These are phyloP conservation scores for Antheraea pernyi DNA, from an alignment of 1,140 invertebrate genomes.

Conservation along the genomic window DNA sequence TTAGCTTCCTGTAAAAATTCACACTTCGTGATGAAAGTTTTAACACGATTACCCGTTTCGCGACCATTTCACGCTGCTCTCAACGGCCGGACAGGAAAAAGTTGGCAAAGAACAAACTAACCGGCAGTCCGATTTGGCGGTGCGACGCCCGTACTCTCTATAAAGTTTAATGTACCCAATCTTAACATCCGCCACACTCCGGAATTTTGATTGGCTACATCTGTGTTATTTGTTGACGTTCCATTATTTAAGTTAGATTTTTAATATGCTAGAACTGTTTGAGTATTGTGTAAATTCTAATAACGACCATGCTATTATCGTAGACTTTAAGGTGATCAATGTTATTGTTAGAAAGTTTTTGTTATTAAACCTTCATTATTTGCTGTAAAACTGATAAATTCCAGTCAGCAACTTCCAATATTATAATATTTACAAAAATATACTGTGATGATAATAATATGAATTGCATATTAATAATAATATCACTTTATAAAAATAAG, in stretches of 20 bases:
- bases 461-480: too few species aligned
- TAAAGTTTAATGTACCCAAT: conserved; percentile 75
- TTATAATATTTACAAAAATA: too few species aligned
- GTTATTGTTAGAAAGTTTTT: too few species aligned
- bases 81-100: conserved; percentile 66
- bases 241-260: background rate
- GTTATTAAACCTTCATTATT: too few species aligned
- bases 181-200: conserved; percentile 57
- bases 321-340: too few species aligned
- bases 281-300: too few species aligned
- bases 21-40: conserved; percentile 75
- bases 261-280: background rate
- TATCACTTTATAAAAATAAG: too few species aligned
- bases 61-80: conserved; percentile 57
- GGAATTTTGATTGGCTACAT: conserved; percentile 52
- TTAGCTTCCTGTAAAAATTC: conserved; percentile 64
- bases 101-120: conserved; percentile 75
- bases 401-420: too few species aligned
- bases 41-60: conserved; percentile 73
- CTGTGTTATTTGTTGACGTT: background rate
- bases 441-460: too few species aligned
- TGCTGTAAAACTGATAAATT: too few species aligned
- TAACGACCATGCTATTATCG: too few species aligned
- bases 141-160: conserved; percentile 43
- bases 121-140: conserved; percentile 70